These are phyloP conservation scores for Todiramphus saurophagus DNA, from an alignment of 2,113 vertebrate genomes.

Conservation along the genomic window DNA sequence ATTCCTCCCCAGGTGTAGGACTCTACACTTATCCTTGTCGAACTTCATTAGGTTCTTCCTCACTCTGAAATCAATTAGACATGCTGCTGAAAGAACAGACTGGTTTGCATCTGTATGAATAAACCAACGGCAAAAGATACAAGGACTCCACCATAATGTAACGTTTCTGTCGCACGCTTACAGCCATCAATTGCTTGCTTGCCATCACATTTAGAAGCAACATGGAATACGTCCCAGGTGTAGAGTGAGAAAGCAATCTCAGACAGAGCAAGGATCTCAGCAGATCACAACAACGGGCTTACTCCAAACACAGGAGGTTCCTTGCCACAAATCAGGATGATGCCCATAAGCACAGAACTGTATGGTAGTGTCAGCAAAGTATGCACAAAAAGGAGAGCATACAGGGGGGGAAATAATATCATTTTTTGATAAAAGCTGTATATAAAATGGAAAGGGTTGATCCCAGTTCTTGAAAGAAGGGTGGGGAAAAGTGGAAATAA, in stretches of 20 bases:
- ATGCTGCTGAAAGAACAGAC: neutral
- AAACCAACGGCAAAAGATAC: neutral
- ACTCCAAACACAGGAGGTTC: neutral
- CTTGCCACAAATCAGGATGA: neutral
- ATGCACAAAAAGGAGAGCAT: neutral
- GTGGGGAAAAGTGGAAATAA: neutral
- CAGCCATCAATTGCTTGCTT: neutral
- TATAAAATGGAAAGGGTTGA: neutral
- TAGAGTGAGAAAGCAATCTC: neutral
- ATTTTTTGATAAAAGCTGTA: neutral
- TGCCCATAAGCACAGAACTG: neutral
- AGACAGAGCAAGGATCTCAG: neutral
- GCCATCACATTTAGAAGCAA: neutral
- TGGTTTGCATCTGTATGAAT: neutral
- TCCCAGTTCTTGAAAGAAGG: neutral
- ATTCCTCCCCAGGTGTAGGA: no score
- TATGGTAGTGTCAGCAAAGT: neutral
- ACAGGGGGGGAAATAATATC: accelerated
- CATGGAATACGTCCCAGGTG: neutral
- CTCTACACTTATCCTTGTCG: no score
- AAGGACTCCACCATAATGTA: neutral
- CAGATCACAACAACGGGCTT: neutral
- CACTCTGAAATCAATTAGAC: conserved; percentile 59
- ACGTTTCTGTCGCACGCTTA: neutral
- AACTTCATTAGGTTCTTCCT: neutral